Evolutionary conservation across 92 coral and sea anemone genomes (phyloP).

Genomic region (Nematostella vectensis): DNA sequence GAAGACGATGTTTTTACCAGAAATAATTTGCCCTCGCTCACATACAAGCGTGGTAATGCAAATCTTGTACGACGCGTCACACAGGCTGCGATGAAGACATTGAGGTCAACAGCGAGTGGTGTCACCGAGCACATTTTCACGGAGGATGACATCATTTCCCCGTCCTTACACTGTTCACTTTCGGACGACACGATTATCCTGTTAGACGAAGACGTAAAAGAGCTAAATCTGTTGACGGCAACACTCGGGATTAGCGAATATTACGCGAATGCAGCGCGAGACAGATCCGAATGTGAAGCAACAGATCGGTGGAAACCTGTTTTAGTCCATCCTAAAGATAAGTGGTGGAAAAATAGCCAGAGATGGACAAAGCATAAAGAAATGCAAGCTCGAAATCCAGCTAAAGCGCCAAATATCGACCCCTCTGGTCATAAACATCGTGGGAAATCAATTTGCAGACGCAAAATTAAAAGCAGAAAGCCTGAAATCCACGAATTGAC

Average conservation of each 20-base stretch:
- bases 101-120: not conserved
- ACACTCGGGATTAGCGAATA: constrained; percentile 50
- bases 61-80: not conserved
- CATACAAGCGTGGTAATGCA: not conserved
- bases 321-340: constrained; percentile 11
- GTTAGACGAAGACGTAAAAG: constrained; percentile 43
- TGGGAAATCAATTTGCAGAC: not conserved
- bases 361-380: constrained; percentile 57
- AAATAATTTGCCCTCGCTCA: constrained; percentile 33
- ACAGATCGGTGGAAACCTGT: constrained; percentile 18
- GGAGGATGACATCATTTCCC: constrained; percentile 1
- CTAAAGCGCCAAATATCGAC: not conserved
- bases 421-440: not conserved
- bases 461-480: not conserved
- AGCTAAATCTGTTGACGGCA: constrained; percentile 48
- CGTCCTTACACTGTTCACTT: constrained; percentile 20
- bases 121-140: not conserved
- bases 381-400: not conserved
- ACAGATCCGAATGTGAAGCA: constrained; percentile 7
- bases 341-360: constrained; percentile 58
- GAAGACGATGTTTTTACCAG: constrained; percentile 2
- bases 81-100: not conserved
- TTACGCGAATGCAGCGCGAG: constrained; percentile 5
- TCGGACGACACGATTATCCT: constrained; percentile 36
- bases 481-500: not conserved